Evolutionary conservation across 2,113 vertebrate genomes (phyloP).

Genomic region (Corydoras maculifer): DNA sequence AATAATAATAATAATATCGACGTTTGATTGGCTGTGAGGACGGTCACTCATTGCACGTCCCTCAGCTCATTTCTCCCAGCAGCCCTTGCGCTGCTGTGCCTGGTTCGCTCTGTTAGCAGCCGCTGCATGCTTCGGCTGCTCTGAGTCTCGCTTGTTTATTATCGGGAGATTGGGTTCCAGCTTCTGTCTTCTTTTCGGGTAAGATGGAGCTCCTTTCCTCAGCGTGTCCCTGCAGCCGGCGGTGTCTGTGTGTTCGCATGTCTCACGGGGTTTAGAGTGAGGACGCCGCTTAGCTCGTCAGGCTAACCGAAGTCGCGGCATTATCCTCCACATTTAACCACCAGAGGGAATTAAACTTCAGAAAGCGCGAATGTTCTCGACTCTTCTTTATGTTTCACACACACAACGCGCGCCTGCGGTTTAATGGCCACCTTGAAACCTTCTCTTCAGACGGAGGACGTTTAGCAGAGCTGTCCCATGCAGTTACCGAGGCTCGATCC

Average conservation of each 20-base stretch:
- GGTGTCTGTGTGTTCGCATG: no score
- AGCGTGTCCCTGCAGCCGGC: no score
- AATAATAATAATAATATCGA: background rate
- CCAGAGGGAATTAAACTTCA: no score
- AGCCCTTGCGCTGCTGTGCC: slow-evolving; percentile 32
- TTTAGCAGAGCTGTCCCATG: background rate
- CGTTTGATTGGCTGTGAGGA: slow-evolving; percentile 14
- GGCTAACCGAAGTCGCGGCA: slow-evolving; percentile 7
- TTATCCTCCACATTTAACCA: background rate
- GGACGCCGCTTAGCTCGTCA: background rate
- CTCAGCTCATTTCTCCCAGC: background rate
- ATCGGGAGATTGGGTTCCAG: background rate
- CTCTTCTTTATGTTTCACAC: no score
- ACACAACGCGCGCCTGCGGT: no score
- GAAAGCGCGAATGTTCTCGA: no score
- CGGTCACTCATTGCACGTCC: slow-evolving; percentile 17
- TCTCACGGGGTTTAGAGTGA: background rate
- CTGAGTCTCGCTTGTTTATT: background rate
- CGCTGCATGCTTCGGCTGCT: slow-evolving; percentile 12
- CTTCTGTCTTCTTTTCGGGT: slow-evolving; percentile 7
- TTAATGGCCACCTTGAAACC: no score
- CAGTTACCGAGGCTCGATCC: background rate
- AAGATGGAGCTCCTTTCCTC: background rate
- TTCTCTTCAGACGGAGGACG: background rate
- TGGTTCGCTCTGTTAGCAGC: slow-evolving; percentile 36